These are phyloP conservation scores for Carpatolechia fugitivella DNA, from an alignment of 2,888 invertebrate species.

Conservation along the genomic window DNA sequence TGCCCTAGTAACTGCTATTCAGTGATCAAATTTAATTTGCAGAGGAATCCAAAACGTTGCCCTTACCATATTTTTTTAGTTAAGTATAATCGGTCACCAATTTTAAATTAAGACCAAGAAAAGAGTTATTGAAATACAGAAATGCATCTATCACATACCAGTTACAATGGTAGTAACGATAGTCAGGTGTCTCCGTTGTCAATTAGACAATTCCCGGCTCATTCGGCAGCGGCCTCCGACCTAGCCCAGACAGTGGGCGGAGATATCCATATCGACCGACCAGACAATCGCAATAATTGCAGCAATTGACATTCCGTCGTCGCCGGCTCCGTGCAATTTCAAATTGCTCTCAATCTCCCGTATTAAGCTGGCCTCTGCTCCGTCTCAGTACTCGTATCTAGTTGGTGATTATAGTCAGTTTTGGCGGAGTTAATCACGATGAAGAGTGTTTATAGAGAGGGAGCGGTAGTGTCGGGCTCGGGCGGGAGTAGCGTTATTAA, in stretches of 20 bases:
- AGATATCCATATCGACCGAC: conserved; percentile 27
- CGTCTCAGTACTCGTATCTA: not conserved
- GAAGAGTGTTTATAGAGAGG: conserved; percentile 3
- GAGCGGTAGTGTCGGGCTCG: not conserved
- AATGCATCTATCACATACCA: not conserved
- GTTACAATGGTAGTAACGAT: conserved; percentile 7
- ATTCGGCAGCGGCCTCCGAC: conserved; percentile 3
- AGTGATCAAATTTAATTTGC: too few species aligned
- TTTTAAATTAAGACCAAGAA: too few species aligned
- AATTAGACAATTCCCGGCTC: conserved; percentile 37
- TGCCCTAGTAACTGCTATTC: too few species aligned
- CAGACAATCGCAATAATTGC: conserved; percentile 37
- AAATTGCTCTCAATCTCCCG: conserved; percentile 3
- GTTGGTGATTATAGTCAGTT: not conserved
- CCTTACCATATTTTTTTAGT: too few species aligned
- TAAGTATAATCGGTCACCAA: too few species aligned
- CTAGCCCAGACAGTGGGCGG: conserved; percentile 20
- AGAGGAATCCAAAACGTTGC: too few species aligned
- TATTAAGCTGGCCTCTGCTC: not conserved
- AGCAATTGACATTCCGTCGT: conserved; percentile 30
- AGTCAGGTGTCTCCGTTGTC: conserved; percentile 34
- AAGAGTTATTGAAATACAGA: too few species aligned
- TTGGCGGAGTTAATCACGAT: not conserved
- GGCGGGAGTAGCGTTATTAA: conserved; percentile 3
- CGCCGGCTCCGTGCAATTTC: not conserved